Conservation (phyloP, 2,113 vertebrate species). For the Pterophyllum scalare region DNA sequence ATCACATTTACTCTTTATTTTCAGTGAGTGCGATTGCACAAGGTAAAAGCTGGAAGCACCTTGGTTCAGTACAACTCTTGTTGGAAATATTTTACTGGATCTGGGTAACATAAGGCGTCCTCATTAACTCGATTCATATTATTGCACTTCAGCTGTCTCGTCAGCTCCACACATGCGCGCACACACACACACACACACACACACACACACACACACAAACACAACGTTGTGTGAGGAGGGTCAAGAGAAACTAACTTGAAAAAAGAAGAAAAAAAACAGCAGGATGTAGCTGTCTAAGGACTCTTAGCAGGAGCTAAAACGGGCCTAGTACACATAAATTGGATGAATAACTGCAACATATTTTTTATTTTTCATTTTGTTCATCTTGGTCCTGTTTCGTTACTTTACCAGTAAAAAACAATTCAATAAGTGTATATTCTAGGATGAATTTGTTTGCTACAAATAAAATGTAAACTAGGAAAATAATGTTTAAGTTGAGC, state of each 20-base stretch:
- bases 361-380: background rate
- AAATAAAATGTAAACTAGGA: background rate
- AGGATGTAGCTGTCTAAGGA: background rate
- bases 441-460: background rate
- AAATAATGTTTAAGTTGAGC: background rate
- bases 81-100: conserved; percentile 1
- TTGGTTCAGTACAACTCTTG: background rate
- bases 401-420: background rate
- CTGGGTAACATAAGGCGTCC: background rate
- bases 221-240: background rate
- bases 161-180: rapidly evolving
- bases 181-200: too few relatives aligned
- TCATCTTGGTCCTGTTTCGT: background rate
- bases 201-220: too few relatives aligned
- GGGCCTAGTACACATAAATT: background rate
- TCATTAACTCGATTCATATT: conserved; percentile 1
- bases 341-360: background rate
- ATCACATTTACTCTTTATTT: background rate
- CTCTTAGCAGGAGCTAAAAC: background rate
- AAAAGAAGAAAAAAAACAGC: background rate
- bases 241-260: background rate
- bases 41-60: background rate
- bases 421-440: background rate
- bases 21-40: background rate
- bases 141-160: background rate